Conservation (phyloP, 2,888 invertebrate genomes). For the Chouioia cunea region DNA sequence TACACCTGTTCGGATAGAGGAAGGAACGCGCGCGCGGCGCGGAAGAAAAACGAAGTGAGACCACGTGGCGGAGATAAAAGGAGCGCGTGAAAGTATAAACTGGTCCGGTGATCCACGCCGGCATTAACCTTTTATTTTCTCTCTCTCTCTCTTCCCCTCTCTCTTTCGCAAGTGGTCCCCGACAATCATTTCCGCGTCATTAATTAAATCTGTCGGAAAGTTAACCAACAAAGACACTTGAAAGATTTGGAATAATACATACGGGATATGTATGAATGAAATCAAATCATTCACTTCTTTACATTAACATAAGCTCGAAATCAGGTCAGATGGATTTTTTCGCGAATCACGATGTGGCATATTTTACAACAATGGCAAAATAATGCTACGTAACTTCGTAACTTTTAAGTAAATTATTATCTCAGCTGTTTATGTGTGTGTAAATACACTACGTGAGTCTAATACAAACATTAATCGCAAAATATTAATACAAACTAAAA, state of each 20-base stretch:
- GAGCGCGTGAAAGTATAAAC: constrained; percentile 45
- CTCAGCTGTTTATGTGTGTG: no score
- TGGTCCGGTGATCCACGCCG: constrained; percentile 26
- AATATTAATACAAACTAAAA: no score
- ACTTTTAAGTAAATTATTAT: no score
- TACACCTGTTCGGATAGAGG: background rate
- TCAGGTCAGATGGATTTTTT: constrained; percentile 12
- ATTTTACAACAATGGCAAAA: no score
- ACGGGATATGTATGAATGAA: constrained; percentile 17
- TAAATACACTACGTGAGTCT: no score
- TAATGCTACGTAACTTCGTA: no score
- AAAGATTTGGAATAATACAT: constrained; percentile 10
- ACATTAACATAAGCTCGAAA: background rate
- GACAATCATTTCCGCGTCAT: constrained; percentile 41
- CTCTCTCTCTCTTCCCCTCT: constrained; percentile 5
- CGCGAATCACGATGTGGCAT: no score
- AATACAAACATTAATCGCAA: no score
- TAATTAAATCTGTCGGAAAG: constrained; percentile 41
- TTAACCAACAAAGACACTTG: constrained; percentile 1
- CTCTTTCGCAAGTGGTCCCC: constrained; percentile 24
- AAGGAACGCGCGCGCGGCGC: constrained; percentile 8
- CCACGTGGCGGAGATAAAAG: constrained; percentile 10
- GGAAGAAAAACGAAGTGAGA: background rate
- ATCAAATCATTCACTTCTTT: constrained; percentile 15
- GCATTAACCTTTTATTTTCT: constrained; percentile 19